phyloP scores from a whole-genome alignment of 2,888 invertebrate species.

The Selenia dentaria region DNA sequence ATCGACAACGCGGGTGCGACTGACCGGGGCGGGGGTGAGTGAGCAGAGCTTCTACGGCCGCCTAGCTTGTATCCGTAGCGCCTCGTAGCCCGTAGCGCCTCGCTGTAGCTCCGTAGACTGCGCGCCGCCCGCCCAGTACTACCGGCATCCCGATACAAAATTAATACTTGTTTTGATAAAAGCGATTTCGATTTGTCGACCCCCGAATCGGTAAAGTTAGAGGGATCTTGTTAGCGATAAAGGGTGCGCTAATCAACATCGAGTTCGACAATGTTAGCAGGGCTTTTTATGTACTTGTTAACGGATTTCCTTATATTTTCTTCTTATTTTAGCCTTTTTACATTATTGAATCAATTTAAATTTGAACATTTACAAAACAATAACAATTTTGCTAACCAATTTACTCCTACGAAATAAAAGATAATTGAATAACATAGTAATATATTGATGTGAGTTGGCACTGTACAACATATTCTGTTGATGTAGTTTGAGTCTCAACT shows the following conservation, averaged over 20 bases:
- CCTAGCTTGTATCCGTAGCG: conserved; percentile 23
- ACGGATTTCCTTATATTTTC: conserved; percentile 28
- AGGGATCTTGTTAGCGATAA: conserved; percentile 80
- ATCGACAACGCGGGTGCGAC: conserved; percentile 64
- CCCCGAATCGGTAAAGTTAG: conserved; percentile 79
- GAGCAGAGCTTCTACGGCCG: not conserved
- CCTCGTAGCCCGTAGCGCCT: conserved; percentile 29
- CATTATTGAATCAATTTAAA: conserved; percentile 19
- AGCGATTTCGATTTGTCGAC: conserved; percentile 83
- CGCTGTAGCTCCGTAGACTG: conserved; percentile 52
- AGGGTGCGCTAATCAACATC: conserved; percentile 73
- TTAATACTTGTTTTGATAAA: conserved; percentile 84
- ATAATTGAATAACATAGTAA: no score
- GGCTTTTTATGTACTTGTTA: conserved; percentile 43
- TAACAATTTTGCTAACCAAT: no score
- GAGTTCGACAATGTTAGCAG: conserved; percentile 46
- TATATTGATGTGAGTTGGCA: no score
- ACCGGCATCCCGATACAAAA: conserved; percentile 76
- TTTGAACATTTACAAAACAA: no score
- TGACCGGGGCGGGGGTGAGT: conserved; percentile 66
- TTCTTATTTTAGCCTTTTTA: conserved; percentile 17
- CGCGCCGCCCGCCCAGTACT: conserved; percentile 64
- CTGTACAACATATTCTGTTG: no score
- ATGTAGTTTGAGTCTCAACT: no score
- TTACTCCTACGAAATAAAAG: no score